A percentile compares a stretch with the other conserved stretches of the same genome.
These are phyloP conservation scores for Synodontis membranacea DNA, from an alignment of 2,113 vertebrate species.

Conservation along the genomic window DNA sequence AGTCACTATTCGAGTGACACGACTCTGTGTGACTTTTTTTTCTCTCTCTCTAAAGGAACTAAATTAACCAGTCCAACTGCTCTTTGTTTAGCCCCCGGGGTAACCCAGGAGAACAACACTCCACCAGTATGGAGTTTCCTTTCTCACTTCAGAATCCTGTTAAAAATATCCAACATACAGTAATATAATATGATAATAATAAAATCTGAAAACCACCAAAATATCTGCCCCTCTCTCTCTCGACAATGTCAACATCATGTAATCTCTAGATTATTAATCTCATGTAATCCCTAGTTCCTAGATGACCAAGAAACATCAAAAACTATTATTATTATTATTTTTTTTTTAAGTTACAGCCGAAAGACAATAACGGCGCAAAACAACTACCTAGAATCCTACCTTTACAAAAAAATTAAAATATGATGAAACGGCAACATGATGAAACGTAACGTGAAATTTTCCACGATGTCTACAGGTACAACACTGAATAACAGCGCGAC, in stretches of 20 bases:
- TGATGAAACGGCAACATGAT: neutral
- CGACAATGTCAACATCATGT: neutral
- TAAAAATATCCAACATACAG: neutral
- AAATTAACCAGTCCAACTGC: conserved; percentile 26
- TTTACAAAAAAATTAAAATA: neutral
- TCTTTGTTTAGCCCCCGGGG: neutral
- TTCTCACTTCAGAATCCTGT: neutral
- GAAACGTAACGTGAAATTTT: neutral
- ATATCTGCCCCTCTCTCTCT: neutral
- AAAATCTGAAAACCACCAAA: neutral
- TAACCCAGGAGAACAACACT: neutral
- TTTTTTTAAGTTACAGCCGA: neutral
- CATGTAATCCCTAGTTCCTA: neutral
- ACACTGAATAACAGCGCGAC: neutral
- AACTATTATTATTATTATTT: too few relatives aligned
- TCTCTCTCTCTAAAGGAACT: neutral
- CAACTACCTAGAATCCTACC: neutral
- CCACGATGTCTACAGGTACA: neutral
- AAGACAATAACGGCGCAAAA: neutral
- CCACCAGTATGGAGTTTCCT: neutral
- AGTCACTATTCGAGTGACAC: neutral
- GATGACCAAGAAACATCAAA: neutral
- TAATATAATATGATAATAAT: neutral
- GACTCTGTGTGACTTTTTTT: neutral
- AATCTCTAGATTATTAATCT: neutral